Conservation (phyloP, 2,888 invertebrate species). For the Lottia scabra region DNA sequence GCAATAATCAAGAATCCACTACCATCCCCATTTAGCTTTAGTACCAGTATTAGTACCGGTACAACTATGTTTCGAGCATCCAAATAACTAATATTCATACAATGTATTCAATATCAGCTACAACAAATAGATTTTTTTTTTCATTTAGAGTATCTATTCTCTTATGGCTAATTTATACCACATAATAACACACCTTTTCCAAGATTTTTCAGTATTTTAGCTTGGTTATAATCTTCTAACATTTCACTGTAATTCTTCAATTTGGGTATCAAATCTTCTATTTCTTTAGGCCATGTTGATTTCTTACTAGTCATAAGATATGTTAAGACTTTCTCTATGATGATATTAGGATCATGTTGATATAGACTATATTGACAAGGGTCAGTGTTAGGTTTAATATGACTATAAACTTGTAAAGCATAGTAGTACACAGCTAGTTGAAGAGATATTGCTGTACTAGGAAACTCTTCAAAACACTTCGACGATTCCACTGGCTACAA, state of each 20-base stretch:
- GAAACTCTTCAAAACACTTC: conserved; percentile 63
- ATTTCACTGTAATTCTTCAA: conserved; percentile 64
- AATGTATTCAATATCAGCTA: no score
- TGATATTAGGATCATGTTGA: conserved; percentile 42
- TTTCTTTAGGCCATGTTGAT: conserved; percentile 44
- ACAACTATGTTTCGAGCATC: no score
- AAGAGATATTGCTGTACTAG: conserved; percentile 67
- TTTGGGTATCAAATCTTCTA: conserved; percentile 48
- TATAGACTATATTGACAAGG: conserved; percentile 44
- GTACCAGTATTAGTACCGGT: no score
- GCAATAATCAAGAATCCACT: no score
- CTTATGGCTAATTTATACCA: no score
- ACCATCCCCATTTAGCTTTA: no score
- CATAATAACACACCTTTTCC: no score
- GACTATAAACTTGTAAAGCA: conserved; percentile 62
- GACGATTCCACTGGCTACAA: conserved; percentile 63
- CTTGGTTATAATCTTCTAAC: conserved; percentile 70
- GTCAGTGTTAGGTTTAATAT: conserved; percentile 39
- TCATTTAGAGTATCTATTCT: no score
- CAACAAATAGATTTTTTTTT: no score
- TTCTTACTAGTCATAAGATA: conserved; percentile 42
- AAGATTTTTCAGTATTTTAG: conserved; percentile 67
- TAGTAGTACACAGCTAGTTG: conserved; percentile 69
- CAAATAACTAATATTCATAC: no score
- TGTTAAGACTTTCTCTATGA: conserved; percentile 49